Evolutionary conservation across 37 sponge, comb jelly and placozoan species (phyloP), one percentile per base, ranked within the genome.

Genomic region (Ephydatia muelleri): DNA sequence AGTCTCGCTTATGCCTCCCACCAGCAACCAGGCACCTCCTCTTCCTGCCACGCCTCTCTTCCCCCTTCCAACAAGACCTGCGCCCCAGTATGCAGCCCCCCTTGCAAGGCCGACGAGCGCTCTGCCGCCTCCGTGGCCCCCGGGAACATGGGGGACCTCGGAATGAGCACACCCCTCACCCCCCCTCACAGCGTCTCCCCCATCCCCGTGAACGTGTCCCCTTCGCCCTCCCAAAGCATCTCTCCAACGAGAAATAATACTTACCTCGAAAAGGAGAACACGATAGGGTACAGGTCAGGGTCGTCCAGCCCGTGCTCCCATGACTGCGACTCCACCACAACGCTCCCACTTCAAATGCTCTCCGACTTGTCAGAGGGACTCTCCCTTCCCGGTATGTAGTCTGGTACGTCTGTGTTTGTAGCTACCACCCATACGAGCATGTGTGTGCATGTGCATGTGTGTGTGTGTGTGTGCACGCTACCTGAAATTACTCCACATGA

Each of bases 181-280:
- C 87, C 87, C 2, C 87, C 87, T 39, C 87, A 80, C 26, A 86
- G 87, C 73, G 87, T 86, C 38, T 86, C 87, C 37, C 81, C 87
- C 25, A 70, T 77, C 65, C 34, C 65, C 12, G 37, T 33, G 16
- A 38, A 70, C 32, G 37, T 36, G 25, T 68, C 73, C 16, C 32
- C 66, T 0, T 86, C 87, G 34, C 73, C 87, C n/a, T 75, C 80
- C 0, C 85, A 85, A 39, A 85, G 86, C 72, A 85, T 78, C 29
- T 34, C 78, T 71, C 31, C 78, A 31, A 67, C 68, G 13, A 57
- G 26, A 43, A 25, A n/a, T 9, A 78, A n/a, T 65, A 78, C 78
- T 33, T 85, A 79, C 79, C 71, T 71, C n/a, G 86, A 85, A 36
- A 85, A 85, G 49, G 86, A 85, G 3, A 77, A 64, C 77, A 75